Base-by-base conservation (phyloP, 1,140 invertebrate species). In the Drosophila punjabiensis region DNA sequence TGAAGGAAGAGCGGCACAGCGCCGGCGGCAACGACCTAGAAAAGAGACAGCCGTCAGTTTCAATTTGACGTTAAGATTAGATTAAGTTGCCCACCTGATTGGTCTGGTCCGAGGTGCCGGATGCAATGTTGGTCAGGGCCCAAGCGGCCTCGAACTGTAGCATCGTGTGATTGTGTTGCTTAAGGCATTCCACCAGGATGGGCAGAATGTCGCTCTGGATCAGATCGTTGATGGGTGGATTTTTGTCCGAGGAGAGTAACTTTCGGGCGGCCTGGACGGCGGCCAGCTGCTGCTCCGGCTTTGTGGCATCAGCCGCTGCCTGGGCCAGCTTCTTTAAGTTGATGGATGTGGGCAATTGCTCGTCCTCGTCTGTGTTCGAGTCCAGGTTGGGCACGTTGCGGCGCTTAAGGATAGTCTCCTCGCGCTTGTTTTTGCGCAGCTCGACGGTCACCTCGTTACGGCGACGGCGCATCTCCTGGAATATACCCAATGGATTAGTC, bases 41-140 rank as follows among this genome's bases (percentile, higher is more conserved):
- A 52, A 52, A 8, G 4, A 60, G 33, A 68, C 6, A 55, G 37
- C 39, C 7, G 20, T 56, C 33, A 56, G 55, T 11, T 14, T 4
- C 9, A 16, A 24, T 16, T 24, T 24, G 14, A 24, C 8, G 24
- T 28, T n/a, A n/a, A 33, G 9, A 30, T 32, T n/a, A 33, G 18
- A 33, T 65, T 24, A 33, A 6, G 11, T 0, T 48, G 8, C 62
- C 33, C 43, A 93, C 92, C 73, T 91, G 94, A 91, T 99, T 98
- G 24, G 99, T 99, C 94, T 99, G 99, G 81, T 95, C 95, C 1
- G 98, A 98, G 50, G 98, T 99, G 58, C 99, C 99, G 58, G 98
- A 99, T 5, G 99, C 99, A 91, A 99, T 99, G 93, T 99, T 99
- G 78, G 99, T 99, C 69, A 99, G 94, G 53, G 99, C 99, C 99